Percentiles rank a stretch among this genome's conserved stretches.
Evolutionary conservation across 2,888 invertebrate species (phyloP).

Genomic region (Neocrepidodera transversa): DNA sequence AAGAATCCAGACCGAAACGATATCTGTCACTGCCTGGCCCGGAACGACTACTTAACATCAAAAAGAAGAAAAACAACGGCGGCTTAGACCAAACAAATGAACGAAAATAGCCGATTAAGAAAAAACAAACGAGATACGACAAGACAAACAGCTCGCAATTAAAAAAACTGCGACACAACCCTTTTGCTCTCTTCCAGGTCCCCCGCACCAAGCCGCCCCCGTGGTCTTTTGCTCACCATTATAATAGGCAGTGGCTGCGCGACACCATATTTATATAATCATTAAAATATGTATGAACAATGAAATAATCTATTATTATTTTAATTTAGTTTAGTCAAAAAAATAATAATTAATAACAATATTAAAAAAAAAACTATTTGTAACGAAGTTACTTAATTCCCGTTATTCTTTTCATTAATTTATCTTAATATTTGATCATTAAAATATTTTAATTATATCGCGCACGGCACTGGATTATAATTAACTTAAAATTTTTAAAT

Average conservation of each 20-base stretch:
- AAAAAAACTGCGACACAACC: conserved; percentile 51
- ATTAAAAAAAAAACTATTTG: no score
- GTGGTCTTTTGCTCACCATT: conserved; percentile 1
- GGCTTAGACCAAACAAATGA: conserved; percentile 48
- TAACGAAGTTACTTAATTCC: background rate
- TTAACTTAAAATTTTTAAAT: no score
- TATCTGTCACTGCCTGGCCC: conserved; percentile 38
- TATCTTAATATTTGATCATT: no score
- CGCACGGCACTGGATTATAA: no score
- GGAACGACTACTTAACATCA: conserved; percentile 40
- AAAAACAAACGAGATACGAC: conserved; percentile 51
- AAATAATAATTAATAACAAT: no score
- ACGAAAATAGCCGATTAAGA: conserved; percentile 52
- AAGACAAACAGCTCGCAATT: conserved; percentile 54
- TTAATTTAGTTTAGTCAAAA: no score
- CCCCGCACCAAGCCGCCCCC: background rate
- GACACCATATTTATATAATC: background rate
- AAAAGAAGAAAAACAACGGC: conserved; percentile 44
- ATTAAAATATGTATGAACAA: background rate
- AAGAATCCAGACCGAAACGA: conserved; percentile 32
- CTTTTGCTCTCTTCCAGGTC: conserved; percentile 41
- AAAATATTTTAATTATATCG: no score
- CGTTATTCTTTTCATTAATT: no score
- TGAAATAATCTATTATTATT: no score
- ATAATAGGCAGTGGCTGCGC: background rate